These are phyloP conservation scores for Solenopsis invicta DNA, from an alignment of 1,140 invertebrate genomes.

Conservation along the genomic window DNA sequence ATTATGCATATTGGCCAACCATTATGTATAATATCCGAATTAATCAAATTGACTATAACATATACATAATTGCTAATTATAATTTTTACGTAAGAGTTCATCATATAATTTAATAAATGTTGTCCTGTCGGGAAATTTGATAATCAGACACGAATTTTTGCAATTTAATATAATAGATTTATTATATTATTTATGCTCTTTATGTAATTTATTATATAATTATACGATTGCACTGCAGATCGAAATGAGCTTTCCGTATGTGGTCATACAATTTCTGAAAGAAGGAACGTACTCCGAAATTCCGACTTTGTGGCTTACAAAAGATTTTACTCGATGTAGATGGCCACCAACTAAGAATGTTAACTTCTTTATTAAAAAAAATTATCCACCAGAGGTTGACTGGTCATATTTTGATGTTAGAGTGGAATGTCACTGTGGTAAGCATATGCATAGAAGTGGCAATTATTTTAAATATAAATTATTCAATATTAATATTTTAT, in stretches of 20 bases:
- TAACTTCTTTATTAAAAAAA: constrained; percentile 12
- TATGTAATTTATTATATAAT: not conserved
- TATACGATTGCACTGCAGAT: not conserved
- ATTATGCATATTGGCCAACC: too few species aligned
- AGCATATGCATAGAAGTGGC: not conserved
- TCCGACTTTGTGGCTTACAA: constrained; percentile 4
- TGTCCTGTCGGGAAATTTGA: too few species aligned
- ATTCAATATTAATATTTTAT: constrained; percentile 11
- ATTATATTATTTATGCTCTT: not conserved
- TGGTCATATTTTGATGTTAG: not conserved
- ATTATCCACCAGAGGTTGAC: not conserved
- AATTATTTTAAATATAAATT: constrained; percentile 22
- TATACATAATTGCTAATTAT: too few species aligned
- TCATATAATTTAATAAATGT: too few species aligned
- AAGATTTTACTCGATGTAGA: not conserved
- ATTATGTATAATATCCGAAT: too few species aligned
- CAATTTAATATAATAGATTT: too few species aligned
- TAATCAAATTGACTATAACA: too few species aligned
- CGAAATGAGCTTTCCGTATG: not conserved
- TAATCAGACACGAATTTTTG: too few species aligned
- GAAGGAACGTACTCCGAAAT: constrained; percentile 21
- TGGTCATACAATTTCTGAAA: not conserved
- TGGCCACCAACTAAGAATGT: not conserved
- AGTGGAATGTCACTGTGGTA: constrained; percentile 8
- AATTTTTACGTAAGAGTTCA: too few species aligned